Base-by-base conservation (phyloP, 2,888 invertebrate genomes). In the Serripes groenlandicus region DNA sequence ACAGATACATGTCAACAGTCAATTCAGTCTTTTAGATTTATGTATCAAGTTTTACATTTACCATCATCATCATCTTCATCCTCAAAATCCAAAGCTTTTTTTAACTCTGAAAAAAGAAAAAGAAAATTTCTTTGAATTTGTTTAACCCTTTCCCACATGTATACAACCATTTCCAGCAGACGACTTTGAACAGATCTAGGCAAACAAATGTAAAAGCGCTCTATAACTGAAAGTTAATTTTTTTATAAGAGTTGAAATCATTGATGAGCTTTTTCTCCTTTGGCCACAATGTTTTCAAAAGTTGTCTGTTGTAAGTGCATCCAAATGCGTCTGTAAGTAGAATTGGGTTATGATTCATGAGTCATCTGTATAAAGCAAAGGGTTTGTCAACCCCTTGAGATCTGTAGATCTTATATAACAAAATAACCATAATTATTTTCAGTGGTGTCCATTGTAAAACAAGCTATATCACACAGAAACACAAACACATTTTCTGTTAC, bases 61-160 rank as follows among this genome's bases (percentile, higher is more conserved):
- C n/a, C 30, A 32, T 30, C 64, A 7, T 64, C 64, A 32, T 64
- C 64, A 15, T n/a, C 23, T 23, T 64, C 64, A 64, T 28, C 64
- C 37, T 15, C 49, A 49, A 32, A 21, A 32, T 35, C 37, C 37
- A 64, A n/a, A 18, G 37, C n/a, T 23, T 64, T 64, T 9, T 64
- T 37, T 3, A 64, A 32, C 3, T 64, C 64, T 64, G 37, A 35
- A 64, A 64, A 21, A n/a, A n/a, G n/a, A n/a, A n/a, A n/a, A n/a
- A n/a, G n/a, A n/a, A n/a, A n/a, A n/a, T n/a, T n/a, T n/a, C n/a
- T n/a, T 49, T 49, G 18, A 49, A 49, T 49, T 21, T 49, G 21
- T 21, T n/a, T 49, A 2, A 49, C 49, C 21, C 7, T 21, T 49
- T 49, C 18, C 49, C 49, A 5, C 49, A 49, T 5, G 49, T 49